Conservation (phyloP, 2,113 vertebrate species). For the Chaetodon trifascialis region DNA sequence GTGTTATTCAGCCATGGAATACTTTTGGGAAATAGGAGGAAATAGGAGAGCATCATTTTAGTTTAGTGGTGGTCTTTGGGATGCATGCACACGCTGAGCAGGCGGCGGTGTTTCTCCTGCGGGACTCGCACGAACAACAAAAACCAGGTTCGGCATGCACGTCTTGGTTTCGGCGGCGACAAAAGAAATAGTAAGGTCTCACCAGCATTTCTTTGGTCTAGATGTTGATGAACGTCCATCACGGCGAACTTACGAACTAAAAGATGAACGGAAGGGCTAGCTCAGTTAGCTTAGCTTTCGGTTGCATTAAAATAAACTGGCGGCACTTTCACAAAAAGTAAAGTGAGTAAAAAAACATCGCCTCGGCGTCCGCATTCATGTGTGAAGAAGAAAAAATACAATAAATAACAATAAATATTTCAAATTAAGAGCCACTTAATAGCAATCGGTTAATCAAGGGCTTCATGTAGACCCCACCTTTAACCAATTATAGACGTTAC, state of each 20-base stretch:
- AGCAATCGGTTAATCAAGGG: slow-evolving; percentile 3
- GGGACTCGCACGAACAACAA: not conserved
- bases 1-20: not conserved
- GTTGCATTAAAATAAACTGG: slow-evolving; percentile 20
- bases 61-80: slow-evolving; percentile 38
- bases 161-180: not conserved
- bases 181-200: slow-evolving; percentile 54
- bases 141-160: not conserved
- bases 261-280: not conserved
- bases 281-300: not conserved
- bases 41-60: not conserved
- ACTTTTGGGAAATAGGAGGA: not conserved
- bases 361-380: slow-evolving; percentile 21
- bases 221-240: slow-evolving; percentile 48
- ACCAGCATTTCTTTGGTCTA: slow-evolving; percentile 82
- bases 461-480: slow-evolving; percentile 20
- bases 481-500: not conserved
- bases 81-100: slow-evolving; percentile 36
- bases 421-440: slow-evolving; percentile 1
- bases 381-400: not conserved
- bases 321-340: slow-evolving; percentile 20
- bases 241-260: not conserved
- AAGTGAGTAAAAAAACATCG: not conserved
- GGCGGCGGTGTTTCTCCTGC: not conserved
- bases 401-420: not conserved